Percentiles rank a stretch among this genome's conserved stretches.
phyloP scores from a whole-genome alignment of 2,797 vertebrate species.

The Squalus acanthias region DNA sequence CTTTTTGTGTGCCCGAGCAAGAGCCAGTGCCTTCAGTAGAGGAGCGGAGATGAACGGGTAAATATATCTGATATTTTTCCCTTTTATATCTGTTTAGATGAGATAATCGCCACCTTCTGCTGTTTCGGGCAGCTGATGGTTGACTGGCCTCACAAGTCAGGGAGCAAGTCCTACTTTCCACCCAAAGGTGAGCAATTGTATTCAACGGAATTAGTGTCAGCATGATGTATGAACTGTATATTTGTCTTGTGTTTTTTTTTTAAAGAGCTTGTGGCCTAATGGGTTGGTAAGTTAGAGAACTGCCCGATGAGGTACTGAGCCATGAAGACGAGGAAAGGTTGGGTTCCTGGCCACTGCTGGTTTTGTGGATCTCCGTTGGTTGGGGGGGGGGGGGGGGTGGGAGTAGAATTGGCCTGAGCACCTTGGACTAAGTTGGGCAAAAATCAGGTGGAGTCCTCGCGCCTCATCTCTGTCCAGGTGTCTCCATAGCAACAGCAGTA shows the following conservation, averaged over 20 bases:
- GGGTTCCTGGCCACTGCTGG: not conserved
- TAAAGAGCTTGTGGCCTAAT: not conserved
- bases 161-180: conserved; percentile 40
- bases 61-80: not conserved
- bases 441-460: no score
- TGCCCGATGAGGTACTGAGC: not conserved
- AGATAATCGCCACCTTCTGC: conserved; percentile 36
- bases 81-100: conserved; percentile 16
- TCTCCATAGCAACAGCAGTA: not conserved
- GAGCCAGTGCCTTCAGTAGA: not conserved
- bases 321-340: not conserved
- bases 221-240: not conserved
- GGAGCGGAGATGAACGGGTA: not conserved
- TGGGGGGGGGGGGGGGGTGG: no score
- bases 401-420: not conserved
- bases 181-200: conserved; percentile 34
- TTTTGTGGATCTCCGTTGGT: no score
- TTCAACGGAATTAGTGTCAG: not conserved
- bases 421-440: not conserved
- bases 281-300: not conserved
- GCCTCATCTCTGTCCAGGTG: not conserved
- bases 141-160: conserved; percentile 39
- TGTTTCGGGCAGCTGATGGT: conserved; percentile 37
- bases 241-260: not conserved
- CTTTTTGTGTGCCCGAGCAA: not conserved